Evolutionary conservation across 2,113 vertebrate species (phyloP).

Genomic region (Boleophthalmus pectinirostris): DNA sequence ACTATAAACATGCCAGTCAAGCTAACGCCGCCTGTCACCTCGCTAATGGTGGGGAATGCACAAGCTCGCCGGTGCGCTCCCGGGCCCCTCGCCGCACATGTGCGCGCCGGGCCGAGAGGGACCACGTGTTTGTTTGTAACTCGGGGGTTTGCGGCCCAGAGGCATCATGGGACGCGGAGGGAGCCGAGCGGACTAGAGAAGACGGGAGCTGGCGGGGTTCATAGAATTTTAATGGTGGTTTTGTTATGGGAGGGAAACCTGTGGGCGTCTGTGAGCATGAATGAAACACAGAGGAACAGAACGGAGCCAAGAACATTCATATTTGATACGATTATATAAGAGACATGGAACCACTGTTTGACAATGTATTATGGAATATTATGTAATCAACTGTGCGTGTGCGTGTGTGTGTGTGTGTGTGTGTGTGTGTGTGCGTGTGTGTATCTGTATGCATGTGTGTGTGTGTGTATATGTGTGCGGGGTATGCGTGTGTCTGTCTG

Average conservation of each 20-base stretch:
- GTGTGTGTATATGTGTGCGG: too few species aligned
- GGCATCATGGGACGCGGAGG: neutral
- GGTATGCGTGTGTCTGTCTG: too few species aligned
- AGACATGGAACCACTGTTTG: neutral
- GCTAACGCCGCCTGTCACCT: constrained; percentile 74
- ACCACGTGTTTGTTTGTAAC: neutral
- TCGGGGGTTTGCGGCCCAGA: neutral
- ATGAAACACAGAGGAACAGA: too few species aligned
- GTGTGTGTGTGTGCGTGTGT: too few species aligned
- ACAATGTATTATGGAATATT: too few species aligned
- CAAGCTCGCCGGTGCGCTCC: constrained; percentile 48
- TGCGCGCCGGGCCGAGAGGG: too few species aligned
- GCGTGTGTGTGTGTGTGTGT: too few species aligned
- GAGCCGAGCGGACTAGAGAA: neutral
- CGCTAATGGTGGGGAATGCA: constrained; percentile 76
- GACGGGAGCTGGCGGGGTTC: neutral
- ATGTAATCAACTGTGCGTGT: too few species aligned
- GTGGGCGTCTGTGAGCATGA: neutral
- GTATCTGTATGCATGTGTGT: too few species aligned
- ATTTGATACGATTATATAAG: neutral
- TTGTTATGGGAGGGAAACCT: neutral
- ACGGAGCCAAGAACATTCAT: neutral
- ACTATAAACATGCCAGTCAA: constrained; percentile 81
- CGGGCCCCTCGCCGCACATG: neutral
- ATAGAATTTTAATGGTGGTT: neutral